These are phyloP conservation scores for Brachionus plicatilis DNA, from an alignment of 1,140 invertebrate genomes.

Conservation along the genomic window DNA sequence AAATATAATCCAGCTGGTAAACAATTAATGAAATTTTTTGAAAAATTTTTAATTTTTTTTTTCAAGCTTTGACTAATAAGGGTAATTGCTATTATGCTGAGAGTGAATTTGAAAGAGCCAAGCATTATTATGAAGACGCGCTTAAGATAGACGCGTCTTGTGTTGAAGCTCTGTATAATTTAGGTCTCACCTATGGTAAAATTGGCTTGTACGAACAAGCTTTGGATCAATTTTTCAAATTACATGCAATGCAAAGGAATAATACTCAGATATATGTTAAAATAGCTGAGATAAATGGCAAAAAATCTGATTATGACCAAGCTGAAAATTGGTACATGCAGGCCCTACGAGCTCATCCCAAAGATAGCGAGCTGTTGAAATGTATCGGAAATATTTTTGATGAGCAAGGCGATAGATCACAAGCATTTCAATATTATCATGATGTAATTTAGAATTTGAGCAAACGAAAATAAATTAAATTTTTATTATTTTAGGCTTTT, in stretches of 20 bases:
- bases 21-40: background rate
- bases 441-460: slow-evolving; percentile 62
- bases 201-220: slow-evolving; percentile 68
- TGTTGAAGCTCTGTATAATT: slow-evolving; percentile 84
- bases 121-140: slow-evolving; percentile 70
- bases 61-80: slow-evolving; percentile 74
- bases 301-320: slow-evolving; percentile 30
- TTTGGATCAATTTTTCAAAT: slow-evolving; percentile 73
- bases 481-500: slow-evolving; percentile 64
- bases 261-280: slow-evolving; percentile 80
- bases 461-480: slow-evolving; percentile 43
- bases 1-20: slow-evolving; percentile 67
- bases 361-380: slow-evolving; percentile 73
- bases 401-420: slow-evolving; percentile 75
- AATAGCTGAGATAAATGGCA: slow-evolving; percentile 68
- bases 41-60: background rate
- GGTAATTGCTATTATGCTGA: slow-evolving; percentile 73
- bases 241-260: slow-evolving; percentile 69
- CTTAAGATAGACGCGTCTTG: slow-evolving; percentile 74
- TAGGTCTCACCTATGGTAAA: slow-evolving; percentile 64
- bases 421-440: slow-evolving; percentile 82
- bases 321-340: slow-evolving; percentile 67
- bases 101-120: slow-evolving; percentile 68
- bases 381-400: slow-evolving; percentile 80
- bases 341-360: slow-evolving; percentile 72